A percentile compares a stretch with the other conserved stretches of the same genome.
phyloP scores from a whole-genome alignment of 2,797 vertebrate species.

The Synanceia verrucosa region DNA sequence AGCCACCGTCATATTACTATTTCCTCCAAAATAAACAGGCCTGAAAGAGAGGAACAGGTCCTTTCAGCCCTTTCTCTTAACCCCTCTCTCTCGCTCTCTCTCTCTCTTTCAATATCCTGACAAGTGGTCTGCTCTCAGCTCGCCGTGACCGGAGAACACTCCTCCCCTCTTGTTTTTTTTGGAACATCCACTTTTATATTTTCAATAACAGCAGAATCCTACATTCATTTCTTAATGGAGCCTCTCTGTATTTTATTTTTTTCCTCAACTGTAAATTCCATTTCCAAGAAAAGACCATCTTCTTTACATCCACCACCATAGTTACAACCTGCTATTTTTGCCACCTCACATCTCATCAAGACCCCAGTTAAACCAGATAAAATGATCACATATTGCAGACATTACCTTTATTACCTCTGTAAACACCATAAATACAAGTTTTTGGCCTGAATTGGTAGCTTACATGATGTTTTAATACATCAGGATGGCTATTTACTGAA shows the following conservation, averaged over 20 bases:
- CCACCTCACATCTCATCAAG: conserved; percentile 35
- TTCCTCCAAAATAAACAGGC: conserved; percentile 72
- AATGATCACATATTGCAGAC: conserved; percentile 43
- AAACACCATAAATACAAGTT: too few species aligned
- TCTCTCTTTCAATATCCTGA: conserved; percentile 71
- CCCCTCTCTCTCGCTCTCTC: conserved; percentile 33
- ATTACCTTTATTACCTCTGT: too few species aligned
- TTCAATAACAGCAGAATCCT: conserved; percentile 69
- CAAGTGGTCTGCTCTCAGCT: conserved; percentile 73
- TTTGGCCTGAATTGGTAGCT: too few species aligned
- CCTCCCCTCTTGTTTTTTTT: conserved; percentile 63
- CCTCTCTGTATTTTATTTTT: conserved; percentile 10
- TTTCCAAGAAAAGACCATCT: conserved; percentile 35
- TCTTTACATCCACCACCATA: conserved; percentile 42
- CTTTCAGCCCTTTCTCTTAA: conserved; percentile 60
- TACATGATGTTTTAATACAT: too few species aligned
- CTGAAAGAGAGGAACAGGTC: conserved; percentile 59
- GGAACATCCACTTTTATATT: conserved; percentile 70
- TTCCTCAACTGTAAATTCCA: conserved; percentile 39
- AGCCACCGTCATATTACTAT: conserved; percentile 61
- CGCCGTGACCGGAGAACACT: conserved; percentile 50
- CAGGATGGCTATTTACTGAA: too few species aligned
- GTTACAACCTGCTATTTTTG: conserved; percentile 34
- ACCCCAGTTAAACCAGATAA: conserved; percentile 42
- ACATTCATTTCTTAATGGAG: conserved; percentile 65